Conservation (phyloP, 2,797 vertebrate genomes). For the Neosilurus mollespiculum region DNA sequence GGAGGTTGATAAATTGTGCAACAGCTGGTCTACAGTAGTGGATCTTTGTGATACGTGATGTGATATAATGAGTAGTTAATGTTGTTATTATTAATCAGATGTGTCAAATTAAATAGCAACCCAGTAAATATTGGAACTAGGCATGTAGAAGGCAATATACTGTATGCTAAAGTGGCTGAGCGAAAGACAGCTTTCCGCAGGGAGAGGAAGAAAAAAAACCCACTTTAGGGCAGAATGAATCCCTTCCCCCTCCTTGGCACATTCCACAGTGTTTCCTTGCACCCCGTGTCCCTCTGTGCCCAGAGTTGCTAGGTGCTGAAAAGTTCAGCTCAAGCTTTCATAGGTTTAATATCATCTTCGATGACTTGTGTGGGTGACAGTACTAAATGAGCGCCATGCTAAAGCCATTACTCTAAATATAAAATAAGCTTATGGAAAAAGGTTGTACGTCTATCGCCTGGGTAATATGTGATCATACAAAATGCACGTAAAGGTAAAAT, state of each 20-base stretch:
- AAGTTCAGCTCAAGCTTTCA: constrained; percentile 38
- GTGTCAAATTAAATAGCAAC: constrained; percentile 11
- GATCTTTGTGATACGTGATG: neutral
- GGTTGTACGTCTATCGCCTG: neutral
- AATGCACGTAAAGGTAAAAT: neutral
- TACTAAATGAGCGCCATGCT: neutral
- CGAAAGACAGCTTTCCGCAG: constrained; percentile 51
- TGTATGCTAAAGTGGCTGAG: constrained; percentile 16
- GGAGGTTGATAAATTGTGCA: neutral
- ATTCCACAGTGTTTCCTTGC: constrained; percentile 56
- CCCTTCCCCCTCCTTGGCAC: constrained; percentile 47
- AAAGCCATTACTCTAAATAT: neutral
- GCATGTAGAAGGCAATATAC: neutral
- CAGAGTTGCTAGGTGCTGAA: constrained; percentile 37
- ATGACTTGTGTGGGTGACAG: neutral
- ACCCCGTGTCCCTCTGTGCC: constrained; percentile 45
- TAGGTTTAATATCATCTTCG: constrained; percentile 18
- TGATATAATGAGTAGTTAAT: neutral
- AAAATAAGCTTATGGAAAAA: neutral
- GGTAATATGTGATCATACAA: neutral
- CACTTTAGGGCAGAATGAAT: constrained; percentile 31
- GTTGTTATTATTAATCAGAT: neutral
- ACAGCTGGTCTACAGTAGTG: neutral
- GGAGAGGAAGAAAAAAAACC: constrained; percentile 37
- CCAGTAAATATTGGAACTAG: neutral